Conservation (phyloP, 2,888 invertebrate genomes). For the Salpingus planirostris region DNA sequence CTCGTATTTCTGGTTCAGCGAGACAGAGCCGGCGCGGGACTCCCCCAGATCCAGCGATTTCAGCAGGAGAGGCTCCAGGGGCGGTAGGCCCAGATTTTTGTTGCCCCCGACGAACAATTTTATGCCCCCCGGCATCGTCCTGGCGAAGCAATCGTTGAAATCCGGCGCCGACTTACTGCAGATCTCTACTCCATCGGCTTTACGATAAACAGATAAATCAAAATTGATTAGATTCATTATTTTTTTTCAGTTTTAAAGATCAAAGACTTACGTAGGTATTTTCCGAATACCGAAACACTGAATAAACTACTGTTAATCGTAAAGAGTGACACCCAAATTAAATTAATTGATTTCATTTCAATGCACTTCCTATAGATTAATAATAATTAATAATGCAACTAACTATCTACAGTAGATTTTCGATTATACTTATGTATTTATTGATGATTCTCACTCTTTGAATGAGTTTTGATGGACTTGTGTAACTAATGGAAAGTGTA, state of each 20-base stretch:
- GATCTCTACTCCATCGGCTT: slow-evolving; percentile 2
- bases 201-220: slow-evolving; percentile 1
- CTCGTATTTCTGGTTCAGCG: not conserved
- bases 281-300: too few species aligned
- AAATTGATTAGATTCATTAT: slow-evolving; percentile 1
- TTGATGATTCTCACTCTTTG: too few species aligned
- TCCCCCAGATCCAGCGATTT: not conserved
- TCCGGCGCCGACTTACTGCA: not conserved
- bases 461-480: too few species aligned
- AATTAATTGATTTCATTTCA: too few species aligned
- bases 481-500: too few species aligned
- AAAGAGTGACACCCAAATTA: too few species aligned
- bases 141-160: not conserved
- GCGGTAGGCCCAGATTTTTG: not conserved
- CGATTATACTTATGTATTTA: too few species aligned
- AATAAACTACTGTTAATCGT: too few species aligned
- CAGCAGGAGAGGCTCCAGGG: not conserved
- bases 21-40: not conserved
- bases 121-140: not conserved
- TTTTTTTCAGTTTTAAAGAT: not conserved
- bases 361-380: too few species aligned
- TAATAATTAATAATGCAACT: too few species aligned
- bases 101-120: not conserved
- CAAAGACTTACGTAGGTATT: too few species aligned
- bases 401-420: too few species aligned